Evolutionary conservation across 2,113 vertebrate genomes (phyloP).

Genomic region (Leptobrachium leishanense): DNA sequence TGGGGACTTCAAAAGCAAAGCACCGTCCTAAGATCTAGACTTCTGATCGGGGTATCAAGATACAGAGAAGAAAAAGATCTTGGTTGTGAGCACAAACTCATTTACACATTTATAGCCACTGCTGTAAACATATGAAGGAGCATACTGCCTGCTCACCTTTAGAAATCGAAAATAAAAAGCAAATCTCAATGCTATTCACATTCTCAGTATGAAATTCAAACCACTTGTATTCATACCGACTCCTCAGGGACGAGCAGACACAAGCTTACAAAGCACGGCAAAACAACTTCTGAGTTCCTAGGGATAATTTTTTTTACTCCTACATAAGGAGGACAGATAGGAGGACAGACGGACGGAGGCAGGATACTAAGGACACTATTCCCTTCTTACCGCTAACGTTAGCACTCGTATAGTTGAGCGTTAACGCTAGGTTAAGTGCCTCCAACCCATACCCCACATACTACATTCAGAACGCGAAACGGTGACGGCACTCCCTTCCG

Average conservation of each 20-base stretch:
- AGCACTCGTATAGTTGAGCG: too few relatives aligned
- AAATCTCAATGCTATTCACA: slow-evolving; percentile 46
- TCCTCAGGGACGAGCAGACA: slow-evolving; percentile 23
- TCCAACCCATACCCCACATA: too few relatives aligned
- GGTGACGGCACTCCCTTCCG: too few relatives aligned
- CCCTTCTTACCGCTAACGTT: too few relatives aligned
- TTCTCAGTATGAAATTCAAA: slow-evolving; percentile 30
- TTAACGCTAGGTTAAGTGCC: too few relatives aligned
- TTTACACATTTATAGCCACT: slow-evolving; percentile 40
- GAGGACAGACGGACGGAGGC: too few relatives aligned
- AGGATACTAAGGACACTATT: too few relatives aligned
- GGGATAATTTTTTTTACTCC: neutral
- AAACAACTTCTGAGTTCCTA: slow-evolving; percentile 9
- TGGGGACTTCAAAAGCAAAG: neutral
- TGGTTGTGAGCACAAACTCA: slow-evolving; percentile 26
- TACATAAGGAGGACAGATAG: neutral
- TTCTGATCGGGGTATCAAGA: neutral
- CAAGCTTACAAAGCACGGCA: slow-evolving; percentile 8
- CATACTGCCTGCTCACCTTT: slow-evolving; percentile 34
- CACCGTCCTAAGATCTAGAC: slow-evolving; percentile 16
- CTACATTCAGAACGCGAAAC: too few relatives aligned
- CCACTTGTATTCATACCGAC: slow-evolving; percentile 3
- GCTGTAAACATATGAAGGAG: slow-evolving; percentile 28
- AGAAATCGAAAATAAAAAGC: slow-evolving; percentile 36
- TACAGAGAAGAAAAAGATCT: neutral